phyloP scores from a whole-genome alignment of 2,888 invertebrate genomes.

The Phymatocera aterrima region DNA sequence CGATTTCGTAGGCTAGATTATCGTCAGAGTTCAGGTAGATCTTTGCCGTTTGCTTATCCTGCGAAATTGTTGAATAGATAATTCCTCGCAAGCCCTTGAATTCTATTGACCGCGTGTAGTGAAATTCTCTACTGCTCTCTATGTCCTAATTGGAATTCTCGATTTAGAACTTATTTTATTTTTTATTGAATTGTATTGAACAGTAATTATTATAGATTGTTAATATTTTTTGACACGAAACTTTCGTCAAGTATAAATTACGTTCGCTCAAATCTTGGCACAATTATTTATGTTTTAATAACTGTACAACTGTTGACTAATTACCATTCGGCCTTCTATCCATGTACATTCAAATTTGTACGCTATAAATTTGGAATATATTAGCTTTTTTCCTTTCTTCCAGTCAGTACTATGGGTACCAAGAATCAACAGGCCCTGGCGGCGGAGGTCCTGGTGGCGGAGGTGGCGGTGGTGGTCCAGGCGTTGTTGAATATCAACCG shows the following conservation, averaged over 20 bases:
- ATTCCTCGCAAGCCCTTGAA: not conserved
- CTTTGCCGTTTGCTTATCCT: no score
- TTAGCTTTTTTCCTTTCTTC: not conserved
- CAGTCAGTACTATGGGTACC: conserved; percentile 72
- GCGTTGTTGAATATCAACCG: conserved; percentile 74
- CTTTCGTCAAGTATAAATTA: not conserved
- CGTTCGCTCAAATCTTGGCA: not conserved
- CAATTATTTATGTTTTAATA: not conserved
- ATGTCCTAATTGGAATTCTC: not conserved
- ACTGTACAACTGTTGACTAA: conserved; percentile 2
- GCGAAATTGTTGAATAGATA: not conserved
- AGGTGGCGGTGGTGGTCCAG: conserved; percentile 73
- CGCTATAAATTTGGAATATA: not conserved
- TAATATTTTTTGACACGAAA: not conserved
- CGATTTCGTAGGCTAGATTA: no score
- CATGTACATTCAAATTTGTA: not conserved
- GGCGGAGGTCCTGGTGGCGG: conserved; percentile 72
- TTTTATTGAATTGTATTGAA: not conserved
- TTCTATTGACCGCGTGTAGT: not conserved
- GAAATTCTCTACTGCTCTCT: not conserved
- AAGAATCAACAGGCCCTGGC: conserved; percentile 71
- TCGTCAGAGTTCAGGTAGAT: no score
- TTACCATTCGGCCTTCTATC: not conserved
- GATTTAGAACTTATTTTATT: not conserved
- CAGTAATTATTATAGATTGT: not conserved